Conservation (phyloP, 2,797 vertebrate genomes). For the Darevskia mixta region DNA sequence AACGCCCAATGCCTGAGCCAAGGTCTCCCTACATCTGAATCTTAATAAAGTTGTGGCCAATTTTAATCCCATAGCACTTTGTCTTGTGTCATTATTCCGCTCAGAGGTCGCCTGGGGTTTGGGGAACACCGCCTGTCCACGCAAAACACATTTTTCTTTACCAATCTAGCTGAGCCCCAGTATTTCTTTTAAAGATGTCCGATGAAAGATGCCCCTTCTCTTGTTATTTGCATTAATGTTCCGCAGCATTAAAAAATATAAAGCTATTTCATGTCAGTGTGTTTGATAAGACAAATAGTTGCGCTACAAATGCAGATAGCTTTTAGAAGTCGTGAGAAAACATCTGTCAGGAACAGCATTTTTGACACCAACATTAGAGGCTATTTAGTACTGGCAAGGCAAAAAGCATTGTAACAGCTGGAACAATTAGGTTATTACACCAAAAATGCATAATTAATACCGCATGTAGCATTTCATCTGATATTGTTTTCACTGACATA, state of each 20-base stretch:
- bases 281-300: constrained; percentile 26
- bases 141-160: too few relatives aligned
- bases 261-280: neutral
- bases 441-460: constrained; percentile 36
- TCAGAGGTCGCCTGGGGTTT: too few relatives aligned
- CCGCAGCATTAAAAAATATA: neutral
- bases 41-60: too few relatives aligned
- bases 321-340: constrained; percentile 14
- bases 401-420: constrained; percentile 40
- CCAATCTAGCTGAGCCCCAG: too few relatives aligned
- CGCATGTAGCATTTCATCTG: neutral
- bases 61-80: too few relatives aligned
- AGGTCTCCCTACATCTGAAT: too few relatives aligned
- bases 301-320: neutral
- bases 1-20: too few relatives aligned
- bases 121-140: too few relatives aligned
- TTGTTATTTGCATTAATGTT: neutral
- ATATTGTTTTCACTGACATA: constrained; percentile 19
- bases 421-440: constrained; percentile 46
- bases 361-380: constrained; percentile 26
- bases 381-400: constrained; percentile 27
- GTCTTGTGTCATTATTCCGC: too few relatives aligned
- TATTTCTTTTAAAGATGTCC: neutral
- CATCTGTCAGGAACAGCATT: constrained; percentile 22
- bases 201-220: neutral